Percentiles rank a stretch among this genome's conserved stretches.
Conservation (phyloP, 2,113 vertebrate genomes). For the Gadus chalcogrammus region DNA sequence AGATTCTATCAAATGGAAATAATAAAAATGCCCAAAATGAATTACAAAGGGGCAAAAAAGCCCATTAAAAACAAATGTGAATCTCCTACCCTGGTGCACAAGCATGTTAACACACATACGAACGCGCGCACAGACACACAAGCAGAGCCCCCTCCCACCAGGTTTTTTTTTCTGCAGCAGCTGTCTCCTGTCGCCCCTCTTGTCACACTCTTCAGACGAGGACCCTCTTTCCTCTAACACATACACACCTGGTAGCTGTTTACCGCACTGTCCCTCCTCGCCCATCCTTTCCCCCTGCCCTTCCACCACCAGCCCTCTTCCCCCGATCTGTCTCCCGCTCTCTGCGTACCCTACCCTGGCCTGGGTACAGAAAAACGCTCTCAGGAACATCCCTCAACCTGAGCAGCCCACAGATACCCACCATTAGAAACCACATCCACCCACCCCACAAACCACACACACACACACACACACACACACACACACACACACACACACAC, state of each 20-base stretch:
- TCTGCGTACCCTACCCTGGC: slow-evolving; percentile 7
- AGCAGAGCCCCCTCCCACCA: background rate
- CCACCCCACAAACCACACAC: background rate
- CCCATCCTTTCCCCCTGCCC: slow-evolving; percentile 38
- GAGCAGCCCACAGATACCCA: slow-evolving; percentile 32
- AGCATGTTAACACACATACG: background rate
- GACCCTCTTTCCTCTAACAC: slow-evolving; percentile 12
- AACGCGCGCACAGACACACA: background rate
- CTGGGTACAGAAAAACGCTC: background rate
- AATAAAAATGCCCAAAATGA: too few species aligned
- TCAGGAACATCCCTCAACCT: slow-evolving; percentile 53
- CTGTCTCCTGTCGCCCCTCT: slow-evolving; percentile 67
- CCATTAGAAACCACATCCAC: slow-evolving; percentile 53
- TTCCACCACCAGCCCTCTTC: slow-evolving; percentile 28
- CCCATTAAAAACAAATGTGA: too few species aligned
- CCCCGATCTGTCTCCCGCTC: background rate
- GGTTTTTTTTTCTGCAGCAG: slow-evolving; percentile 36
- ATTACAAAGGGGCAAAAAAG: too few species aligned
- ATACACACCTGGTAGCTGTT: slow-evolving; percentile 76
- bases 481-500: background rate
- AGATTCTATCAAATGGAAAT: too few species aligned
- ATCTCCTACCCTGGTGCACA: background rate
- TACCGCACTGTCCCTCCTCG: slow-evolving; percentile 49
- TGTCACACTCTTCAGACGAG: slow-evolving; percentile 61
- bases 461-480: too few species aligned